Evolutionary conservation across 2,797 vertebrate species (phyloP), one percentile per base, ranked within the genome.

Genomic region (Limnodromus scolopaceus): DNA sequence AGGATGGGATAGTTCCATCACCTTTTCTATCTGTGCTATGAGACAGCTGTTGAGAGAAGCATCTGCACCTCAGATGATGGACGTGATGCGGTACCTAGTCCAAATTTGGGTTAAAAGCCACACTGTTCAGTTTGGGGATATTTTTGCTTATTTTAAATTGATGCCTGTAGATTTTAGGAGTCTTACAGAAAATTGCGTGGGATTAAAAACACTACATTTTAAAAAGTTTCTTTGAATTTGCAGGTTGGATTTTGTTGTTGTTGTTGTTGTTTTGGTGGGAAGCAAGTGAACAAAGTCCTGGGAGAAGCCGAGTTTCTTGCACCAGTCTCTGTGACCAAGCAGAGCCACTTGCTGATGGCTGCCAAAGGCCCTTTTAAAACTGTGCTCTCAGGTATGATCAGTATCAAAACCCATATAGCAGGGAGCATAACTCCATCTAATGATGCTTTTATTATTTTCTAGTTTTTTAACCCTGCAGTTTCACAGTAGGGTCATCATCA

Each of bases 91-190:
- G 76, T 69, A 58, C 43, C 2, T 0, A 19, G 11, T 43, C 60
- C 58, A 43, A 22, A 36, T 3, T 13, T 3, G 38, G 61, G 54
- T 49, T 92, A 22, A 69, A 81, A 77, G 66, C 69, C 79, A 86
- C 16, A 3, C 22, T 41, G 41, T 66, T 87, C 27, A 9, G 28
- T 81, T 49, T 75, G 93, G 91, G 92, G 85, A 82, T 93, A 78
- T 54, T 66, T 75, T 79, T 54, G 7, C 25, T 84, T n/a, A n/a
- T 79, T 86, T 84, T 32, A 15, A 80, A 87, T 76, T 5, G 0
- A 58, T 45, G 49, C 32, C 53, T 93, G 43, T 93, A 82, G 85
- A 25, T 78, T 76, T 84, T 76, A 76, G 87, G 54, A 58, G 16
- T 51, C 25, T 81, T 64, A 45, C 7, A 58, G 69, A 69, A 85